Evolutionary conservation across 2,113 vertebrate species (phyloP), one percentile per base, ranked within the genome.

Genomic region (Ia io): DNA sequence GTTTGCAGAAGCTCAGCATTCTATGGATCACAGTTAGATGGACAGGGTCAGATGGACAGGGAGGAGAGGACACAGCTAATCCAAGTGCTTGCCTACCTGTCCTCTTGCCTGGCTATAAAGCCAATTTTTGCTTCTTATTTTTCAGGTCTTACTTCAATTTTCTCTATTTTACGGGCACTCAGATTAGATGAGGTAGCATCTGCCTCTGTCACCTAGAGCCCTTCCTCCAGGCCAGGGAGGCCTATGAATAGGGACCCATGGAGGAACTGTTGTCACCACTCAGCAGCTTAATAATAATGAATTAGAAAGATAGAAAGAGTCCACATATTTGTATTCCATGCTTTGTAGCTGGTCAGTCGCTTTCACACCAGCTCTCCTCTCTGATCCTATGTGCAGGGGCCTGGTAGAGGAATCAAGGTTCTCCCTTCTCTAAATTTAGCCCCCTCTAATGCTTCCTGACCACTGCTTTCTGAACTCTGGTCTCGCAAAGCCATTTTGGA

Each of bases 101-200:
- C 44, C 23, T 84, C 70, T 88, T 44, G 23, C 35, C 53, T 37
- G 61, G 32, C 63, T 74, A 28, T 6, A 6, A 1, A 40, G 14
- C 1, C 40, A 28, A 9, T 14, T 80, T 77, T 77, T 67, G 17
- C 17, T 40, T 12, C 9, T 65, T 23, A n/a, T 22, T 84, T 83
- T 87, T 92, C 23, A 84, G 9, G 16, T 59, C 23, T 92, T 42
- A 30, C 67, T 93, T 91, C 83, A 32, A 35, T 80, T 84, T 73
- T 69, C 70, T 63, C 37, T 88, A 3, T 22, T 51, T 65, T 20
- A 79, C 10, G 37, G 70, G 9, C 63, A 42, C 5, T 0, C n/a
- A 28, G 22, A 61, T 67, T 11, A 71, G 40, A n/a, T 30, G 18
- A 86, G 35, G 42, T n/a, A 32, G 65, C 2, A 30, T 67, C 76